Evolutionary conservation across 1,140 invertebrate species (phyloP).

Genomic region (Anoplophora glabripennis): DNA sequence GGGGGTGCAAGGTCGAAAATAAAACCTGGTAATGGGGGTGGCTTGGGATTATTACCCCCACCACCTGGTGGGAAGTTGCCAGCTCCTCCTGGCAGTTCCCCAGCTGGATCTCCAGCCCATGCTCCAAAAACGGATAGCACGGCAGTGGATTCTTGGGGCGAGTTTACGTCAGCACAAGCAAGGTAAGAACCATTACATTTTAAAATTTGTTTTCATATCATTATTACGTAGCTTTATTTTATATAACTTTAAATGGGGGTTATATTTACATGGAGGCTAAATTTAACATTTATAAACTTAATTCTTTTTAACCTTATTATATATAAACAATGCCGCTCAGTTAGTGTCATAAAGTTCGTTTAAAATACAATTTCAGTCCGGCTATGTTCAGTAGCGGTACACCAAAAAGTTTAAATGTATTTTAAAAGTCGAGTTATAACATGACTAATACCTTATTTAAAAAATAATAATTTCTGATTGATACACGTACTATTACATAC

Average conservation of each 20-base stretch:
- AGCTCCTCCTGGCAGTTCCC: constrained; percentile 65
- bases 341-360: too few relatives aligned
- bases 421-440: too few relatives aligned
- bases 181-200: constrained; percentile 54
- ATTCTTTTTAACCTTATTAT: too few relatives aligned
- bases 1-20: constrained; percentile 44
- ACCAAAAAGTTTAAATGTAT: too few relatives aligned
- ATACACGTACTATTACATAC: too few relatives aligned
- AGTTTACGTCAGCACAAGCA: constrained; percentile 67
- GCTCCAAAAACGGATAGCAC: constrained; percentile 54
- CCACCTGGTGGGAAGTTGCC: constrained; percentile 74
- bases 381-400: too few relatives aligned
- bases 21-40: constrained; percentile 43
- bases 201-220: too few relatives aligned
- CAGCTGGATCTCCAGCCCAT: constrained; percentile 53
- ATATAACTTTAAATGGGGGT: too few relatives aligned
- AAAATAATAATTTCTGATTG: too few relatives aligned
- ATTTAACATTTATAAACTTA: not conserved
- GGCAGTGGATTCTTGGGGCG: constrained; percentile 62
- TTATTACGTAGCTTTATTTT: constrained; percentile 2
- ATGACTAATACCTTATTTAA: too few relatives aligned
- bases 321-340: too few relatives aligned
- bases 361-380: too few relatives aligned
- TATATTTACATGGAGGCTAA: constrained; percentile 10
- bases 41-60: constrained; percentile 71